Conservation (phyloP, 2,113 vertebrate genomes). For the Acrocephalus kingi region DNA sequence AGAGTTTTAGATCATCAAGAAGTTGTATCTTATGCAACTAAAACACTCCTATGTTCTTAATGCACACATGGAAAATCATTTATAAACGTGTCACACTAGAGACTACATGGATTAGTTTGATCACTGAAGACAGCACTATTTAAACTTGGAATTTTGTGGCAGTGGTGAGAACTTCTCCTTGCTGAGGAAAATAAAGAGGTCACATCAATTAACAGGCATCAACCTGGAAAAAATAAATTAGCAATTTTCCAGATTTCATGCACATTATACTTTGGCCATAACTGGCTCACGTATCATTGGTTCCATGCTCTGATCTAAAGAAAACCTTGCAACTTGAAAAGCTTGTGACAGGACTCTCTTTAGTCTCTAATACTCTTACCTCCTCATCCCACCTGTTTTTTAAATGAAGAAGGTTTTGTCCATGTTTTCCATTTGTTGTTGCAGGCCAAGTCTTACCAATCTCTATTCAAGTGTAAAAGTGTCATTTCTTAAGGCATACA, state of each 20-base stretch:
- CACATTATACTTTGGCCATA: not conserved
- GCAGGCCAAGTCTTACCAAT: not conserved
- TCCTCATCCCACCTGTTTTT: not conserved
- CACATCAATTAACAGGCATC: not conserved
- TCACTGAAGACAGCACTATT: not conserved
- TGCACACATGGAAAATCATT: not conserved
- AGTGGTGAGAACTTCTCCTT: not conserved
- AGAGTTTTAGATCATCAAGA: not conserved
- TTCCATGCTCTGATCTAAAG: not conserved
- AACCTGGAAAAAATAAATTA: not conserved
- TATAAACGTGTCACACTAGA: rapidly evolving
- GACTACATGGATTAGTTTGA: not conserved
- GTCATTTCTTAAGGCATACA: not conserved
- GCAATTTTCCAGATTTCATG: not conserved
- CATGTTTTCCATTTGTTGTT: not conserved
- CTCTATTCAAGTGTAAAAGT: not conserved
- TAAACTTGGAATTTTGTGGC: not conserved
- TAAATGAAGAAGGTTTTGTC: not conserved
- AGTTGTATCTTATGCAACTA: not conserved
- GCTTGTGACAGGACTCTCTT: not conserved
- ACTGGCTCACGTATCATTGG: not conserved
- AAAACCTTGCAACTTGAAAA: not conserved
- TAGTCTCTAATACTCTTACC: not conserved
- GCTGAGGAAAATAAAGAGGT: not conserved
- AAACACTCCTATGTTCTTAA: not conserved